Evolutionary conservation across 2,888 invertebrate species (phyloP).

Genomic region (Xestia rhomboidea): DNA sequence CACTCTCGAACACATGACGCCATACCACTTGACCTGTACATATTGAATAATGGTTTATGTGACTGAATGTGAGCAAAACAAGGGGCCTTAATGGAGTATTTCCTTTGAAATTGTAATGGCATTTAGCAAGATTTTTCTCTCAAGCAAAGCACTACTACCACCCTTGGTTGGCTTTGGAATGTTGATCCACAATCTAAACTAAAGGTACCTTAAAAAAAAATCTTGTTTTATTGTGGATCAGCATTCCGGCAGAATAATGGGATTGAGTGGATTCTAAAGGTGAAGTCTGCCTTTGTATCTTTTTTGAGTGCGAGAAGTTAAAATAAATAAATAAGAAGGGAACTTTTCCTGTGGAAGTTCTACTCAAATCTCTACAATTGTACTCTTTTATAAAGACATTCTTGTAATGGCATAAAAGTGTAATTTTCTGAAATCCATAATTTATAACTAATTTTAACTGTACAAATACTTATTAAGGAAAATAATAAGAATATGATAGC

Average conservation of each 20-base stretch:
- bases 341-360: background rate
- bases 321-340: no score
- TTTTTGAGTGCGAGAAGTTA: background rate
- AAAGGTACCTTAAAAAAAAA: no score
- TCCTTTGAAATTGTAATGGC: background rate
- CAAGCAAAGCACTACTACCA: background rate
- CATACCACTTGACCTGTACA: conserved; percentile 94
- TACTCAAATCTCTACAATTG: background rate
- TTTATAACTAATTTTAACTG: background rate
- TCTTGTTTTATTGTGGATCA: no score
- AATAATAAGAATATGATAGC: background rate
- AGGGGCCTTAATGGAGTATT: background rate
- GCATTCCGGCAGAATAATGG: no score
- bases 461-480: conserved; percentile 19
- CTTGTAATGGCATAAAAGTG: background rate
- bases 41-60: background rate
- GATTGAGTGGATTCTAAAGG: no score
- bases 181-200: no score
- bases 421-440: background rate
- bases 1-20: conserved; percentile 95
- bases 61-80: background rate
- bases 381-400: background rate
- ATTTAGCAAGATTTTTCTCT: background rate
- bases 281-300: background rate
- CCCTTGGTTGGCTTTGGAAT: background rate